Base-by-base conservation (phyloP, 2,113 vertebrate species). In the Rana temporaria region DNA sequence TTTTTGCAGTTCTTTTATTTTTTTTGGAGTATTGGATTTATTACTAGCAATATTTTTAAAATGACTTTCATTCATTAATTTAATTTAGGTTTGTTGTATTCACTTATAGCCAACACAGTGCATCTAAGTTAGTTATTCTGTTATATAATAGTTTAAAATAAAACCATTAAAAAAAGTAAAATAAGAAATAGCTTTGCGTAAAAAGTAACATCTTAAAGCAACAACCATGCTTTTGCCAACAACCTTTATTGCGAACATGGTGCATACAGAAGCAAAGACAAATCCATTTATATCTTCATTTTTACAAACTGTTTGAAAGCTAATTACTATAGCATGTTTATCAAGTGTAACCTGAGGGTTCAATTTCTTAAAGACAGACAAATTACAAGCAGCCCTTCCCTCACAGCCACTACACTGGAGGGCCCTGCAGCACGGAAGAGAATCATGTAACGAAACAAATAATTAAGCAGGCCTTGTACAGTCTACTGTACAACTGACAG, bases 401-500 rank as follows among this genome's bases (percentile, higher is more conserved):
- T 75, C 71, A 67, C 80, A 75, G 30, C 75, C 70, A 42, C 34
- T 56, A 68, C 69, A n/a, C 56, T 20, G 53, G 62, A 75, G 71
- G 55, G 71, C 80, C 80, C 80, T 68, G 38, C 80, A 82, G 80
- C 80, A 15, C 63, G 80, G 80, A 82, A 82, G 80, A 67, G 64
- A 75, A 66, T 82, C 80, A 67, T 82, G 71, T 74, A 75, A 79
- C 34, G 66, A 82, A 64, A 75, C 63, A 67, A 82, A 73, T 75
- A 74, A 82, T 82, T 75, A 75, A 67, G 79, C 17, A 65, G 24
- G 62, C 30, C 80, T 82, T 67, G 52, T 67, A 75, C 18, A 22
- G 70, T 82, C 80, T 74, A 82, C 71, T 82, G 80, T 82, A 82
- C 63, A 75, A 75, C 74, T 82, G 80, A 82, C 80, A 75, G 80